Evolutionary conservation across 2,113 vertebrate species (phyloP).

Genomic region (Lycocorax pyrrhopterus): DNA sequence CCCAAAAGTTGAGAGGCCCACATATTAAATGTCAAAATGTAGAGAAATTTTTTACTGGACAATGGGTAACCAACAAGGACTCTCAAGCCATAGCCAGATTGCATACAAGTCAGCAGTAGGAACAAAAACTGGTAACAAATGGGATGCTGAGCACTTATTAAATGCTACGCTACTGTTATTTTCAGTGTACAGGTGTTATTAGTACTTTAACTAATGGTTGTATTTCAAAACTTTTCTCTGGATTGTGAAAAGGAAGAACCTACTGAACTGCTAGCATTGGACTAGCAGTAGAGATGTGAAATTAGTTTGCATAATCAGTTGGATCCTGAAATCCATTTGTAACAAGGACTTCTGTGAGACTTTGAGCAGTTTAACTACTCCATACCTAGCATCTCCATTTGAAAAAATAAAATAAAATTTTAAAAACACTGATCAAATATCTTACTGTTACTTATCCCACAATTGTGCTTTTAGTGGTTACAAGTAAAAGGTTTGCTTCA

Average conservation of each 20-base stretch:
- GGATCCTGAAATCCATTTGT: neutral
- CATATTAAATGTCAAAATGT: neutral
- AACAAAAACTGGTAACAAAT: neutral
- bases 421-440: neutral
- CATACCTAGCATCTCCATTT: neutral
- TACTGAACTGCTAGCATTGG: neutral
- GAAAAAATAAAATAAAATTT: neutral
- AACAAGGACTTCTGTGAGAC: neutral
- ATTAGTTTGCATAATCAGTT: neutral
- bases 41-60: neutral
- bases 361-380: neutral
- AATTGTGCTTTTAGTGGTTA: neutral
- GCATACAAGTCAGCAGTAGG: neutral
- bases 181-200: neutral
- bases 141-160: neutral
- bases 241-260: neutral
- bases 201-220: neutral
- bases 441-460: neutral
- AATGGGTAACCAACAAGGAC: neutral
- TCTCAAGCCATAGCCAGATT: neutral
- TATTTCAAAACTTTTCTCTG: neutral
- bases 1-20: neutral
- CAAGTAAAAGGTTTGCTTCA: neutral
- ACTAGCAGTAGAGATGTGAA: neutral
- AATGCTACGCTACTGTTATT: neutral